Percentiles rank a stretch among this genome's conserved stretches.
Evolutionary conservation across 1,140 invertebrate genomes (phyloP).

Genomic region (Platyscapa corneri): DNA sequence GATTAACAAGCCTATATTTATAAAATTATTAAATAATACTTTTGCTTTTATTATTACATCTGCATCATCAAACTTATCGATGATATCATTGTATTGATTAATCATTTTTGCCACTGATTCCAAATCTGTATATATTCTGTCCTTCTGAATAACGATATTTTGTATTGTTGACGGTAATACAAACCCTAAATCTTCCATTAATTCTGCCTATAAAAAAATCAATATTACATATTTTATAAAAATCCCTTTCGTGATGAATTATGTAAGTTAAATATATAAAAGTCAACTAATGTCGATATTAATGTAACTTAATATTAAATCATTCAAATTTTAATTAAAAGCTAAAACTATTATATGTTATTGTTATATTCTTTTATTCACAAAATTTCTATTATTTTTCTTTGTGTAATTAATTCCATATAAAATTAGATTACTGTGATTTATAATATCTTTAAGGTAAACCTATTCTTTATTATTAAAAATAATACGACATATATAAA

Average conservation of each 20-base stretch:
- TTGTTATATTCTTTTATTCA: too few species aligned
- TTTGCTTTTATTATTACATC: conserved; percentile 72
- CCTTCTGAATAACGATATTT: conserved; percentile 82
- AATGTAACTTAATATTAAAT: too few species aligned
- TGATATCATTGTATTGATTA: conserved; percentile 77
- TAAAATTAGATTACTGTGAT: too few species aligned
- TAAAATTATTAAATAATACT: conserved; percentile 8
- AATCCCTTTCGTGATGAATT: too few species aligned
- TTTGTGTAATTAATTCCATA: background rate
- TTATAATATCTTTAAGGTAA: too few species aligned
- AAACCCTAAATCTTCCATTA: conserved; percentile 85
- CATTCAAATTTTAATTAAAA: too few species aligned
- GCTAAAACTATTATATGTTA: too few species aligned
- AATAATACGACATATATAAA: too few species aligned
- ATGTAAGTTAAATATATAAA: too few species aligned
- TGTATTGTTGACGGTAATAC: conserved; percentile 80
- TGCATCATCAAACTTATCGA: conserved; percentile 77
- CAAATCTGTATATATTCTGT: conserved; percentile 79
- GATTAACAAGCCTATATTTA: too few species aligned
- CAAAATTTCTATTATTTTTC: background rate
- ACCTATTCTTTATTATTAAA: background rate
- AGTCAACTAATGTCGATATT: too few species aligned
- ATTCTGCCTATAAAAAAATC: conserved; percentile 73
- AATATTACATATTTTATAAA: background rate
- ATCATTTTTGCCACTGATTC: conserved; percentile 78